Base-by-base conservation (phyloP, 2,888 invertebrate genomes). In the Unio pictorum region DNA sequence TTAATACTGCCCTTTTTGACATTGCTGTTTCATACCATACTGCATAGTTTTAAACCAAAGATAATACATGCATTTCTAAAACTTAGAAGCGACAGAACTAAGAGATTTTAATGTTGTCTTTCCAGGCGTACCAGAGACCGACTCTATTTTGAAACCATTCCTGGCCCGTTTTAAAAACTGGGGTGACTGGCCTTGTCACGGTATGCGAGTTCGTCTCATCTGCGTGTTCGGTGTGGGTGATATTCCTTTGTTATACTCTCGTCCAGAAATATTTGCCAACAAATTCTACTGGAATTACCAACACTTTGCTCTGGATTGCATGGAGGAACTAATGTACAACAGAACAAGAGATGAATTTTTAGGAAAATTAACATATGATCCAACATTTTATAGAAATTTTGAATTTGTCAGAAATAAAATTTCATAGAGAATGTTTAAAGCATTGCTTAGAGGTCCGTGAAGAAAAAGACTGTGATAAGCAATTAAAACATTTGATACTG, bases 141-240 rank as follows among this genome's bases (percentile, higher is more conserved):
- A 83, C 68, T 66, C 72, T 58, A 34, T 61, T 11, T 69, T 67
- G 18, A 75, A 85, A 34, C 80, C 80, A 4, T 86, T 82, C 69
- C 65, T 86, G 3, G 67, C 84, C 1, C 75, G 86, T 4, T 87
- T 81, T 71, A 85, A 84, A 72, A 86, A 84, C 73, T 87, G 87
- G 86, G 78, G 80, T 1, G 60, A 79, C 26, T 85, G 78, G 70
- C 79, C 81, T 4, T 86, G 86, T 64, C 70, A 65, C 20, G 87
- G 87, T 8, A 77, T 83, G 65, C 74, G 80, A 56, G 82, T 87
- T 8, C 67, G 86, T 18, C 73, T 72, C 66, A 80, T 89, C 17
- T 89, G 89, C 69, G 76, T 88, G 4, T 85, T 86, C 68, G 86
- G 86, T 6, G 72, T 86, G 1, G 82, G 80, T 20, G 89, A 89